These are phyloP conservation scores for Perdita meconis DNA, from an alignment of 2,888 invertebrate genomes.

Conservation along the genomic window DNA sequence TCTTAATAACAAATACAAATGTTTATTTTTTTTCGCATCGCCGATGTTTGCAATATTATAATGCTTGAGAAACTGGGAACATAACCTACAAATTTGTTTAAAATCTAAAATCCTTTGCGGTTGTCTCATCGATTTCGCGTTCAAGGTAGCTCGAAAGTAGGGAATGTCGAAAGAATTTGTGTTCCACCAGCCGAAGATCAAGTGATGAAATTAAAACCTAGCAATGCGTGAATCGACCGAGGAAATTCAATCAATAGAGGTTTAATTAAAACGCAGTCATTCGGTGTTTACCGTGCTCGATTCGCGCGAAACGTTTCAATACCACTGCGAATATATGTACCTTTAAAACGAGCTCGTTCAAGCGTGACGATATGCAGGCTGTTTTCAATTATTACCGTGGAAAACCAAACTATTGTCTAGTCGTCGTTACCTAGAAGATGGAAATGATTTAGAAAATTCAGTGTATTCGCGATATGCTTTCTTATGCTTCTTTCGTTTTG, in stretches of 20 bases:
- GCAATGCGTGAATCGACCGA: conserved; percentile 70
- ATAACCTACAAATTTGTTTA: too few relatives aligned
- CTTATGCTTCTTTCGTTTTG: too few relatives aligned
- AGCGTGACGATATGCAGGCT: conserved; percentile 45
- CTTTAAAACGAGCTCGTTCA: conserved; percentile 40
- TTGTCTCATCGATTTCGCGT: too few relatives aligned
- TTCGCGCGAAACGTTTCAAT: conserved; percentile 39
- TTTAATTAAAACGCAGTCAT: conserved; percentile 75
- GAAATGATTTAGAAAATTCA: too few relatives aligned
- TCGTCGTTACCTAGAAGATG: too few relatives aligned
- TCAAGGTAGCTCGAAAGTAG: neutral
- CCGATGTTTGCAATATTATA: too few relatives aligned
- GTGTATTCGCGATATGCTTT: too few relatives aligned
- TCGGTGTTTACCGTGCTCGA: conserved; percentile 55
- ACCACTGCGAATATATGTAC: conserved; percentile 37
- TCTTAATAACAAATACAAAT: too few relatives aligned
- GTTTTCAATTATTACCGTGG: conserved; percentile 58
- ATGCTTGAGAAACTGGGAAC: too few relatives aligned
- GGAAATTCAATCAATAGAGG: conserved; percentile 68
- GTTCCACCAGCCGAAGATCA: conserved; percentile 4
- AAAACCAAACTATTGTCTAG: conserved; percentile 45
- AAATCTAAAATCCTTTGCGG: too few relatives aligned
- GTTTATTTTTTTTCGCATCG: too few relatives aligned
- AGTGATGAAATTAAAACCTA: conserved; percentile 72
- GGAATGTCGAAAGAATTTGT: conserved; percentile 19